Evolutionary conservation across 2,797 vertebrate species (phyloP), one percentile per base, ranked within the genome.

Genomic region (Meda fulgida): DNA sequence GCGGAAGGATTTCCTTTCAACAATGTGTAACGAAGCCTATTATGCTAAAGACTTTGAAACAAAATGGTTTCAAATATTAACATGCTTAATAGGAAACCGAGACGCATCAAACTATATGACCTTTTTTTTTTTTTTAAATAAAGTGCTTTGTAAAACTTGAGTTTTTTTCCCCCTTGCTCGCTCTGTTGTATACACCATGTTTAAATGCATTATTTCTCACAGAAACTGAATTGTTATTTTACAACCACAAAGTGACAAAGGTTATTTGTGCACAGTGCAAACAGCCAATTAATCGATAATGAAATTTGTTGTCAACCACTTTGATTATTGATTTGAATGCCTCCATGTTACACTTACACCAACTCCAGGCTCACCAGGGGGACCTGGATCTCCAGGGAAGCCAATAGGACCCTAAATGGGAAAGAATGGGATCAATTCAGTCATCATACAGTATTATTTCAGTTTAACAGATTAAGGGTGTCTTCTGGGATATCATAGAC

Each of bases 311-410:
- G 6, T 29, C 29, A 29, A 65, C 14, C 63, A 66, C 31, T 66
- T 66, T 66, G 63, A 31, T 31, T 18, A 16, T 34, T 18, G 29
- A 66, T 48, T 48, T 18, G 58, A 77, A 69, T 18, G 13, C 40
- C 75, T 31, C 7, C 26, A 72, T 23, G 26, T 31, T 87, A 10
- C 89, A 99, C 98, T 98, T 96, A 99, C 98, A 92, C 92, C 94
- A 89, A 95, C 95, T 51, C 98, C 98, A 78, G 98, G 94, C 89
- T 99, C 98, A 69, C 98, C 98, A 87, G 98, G 97, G 31, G 98
- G 97, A 88, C 98, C 98, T n/a, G 97, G 96, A 92, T 99, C 98
- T 95, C 98, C 98, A 85, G 98, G 97, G 94, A 99, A 99, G 65
- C 98, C 98, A 77, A 97, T 97, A 14, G 98, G 98, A 81, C 98